Evolutionary conservation across 2,888 invertebrate genomes (phyloP).

Genomic region (Belgica antarctica): DNA sequence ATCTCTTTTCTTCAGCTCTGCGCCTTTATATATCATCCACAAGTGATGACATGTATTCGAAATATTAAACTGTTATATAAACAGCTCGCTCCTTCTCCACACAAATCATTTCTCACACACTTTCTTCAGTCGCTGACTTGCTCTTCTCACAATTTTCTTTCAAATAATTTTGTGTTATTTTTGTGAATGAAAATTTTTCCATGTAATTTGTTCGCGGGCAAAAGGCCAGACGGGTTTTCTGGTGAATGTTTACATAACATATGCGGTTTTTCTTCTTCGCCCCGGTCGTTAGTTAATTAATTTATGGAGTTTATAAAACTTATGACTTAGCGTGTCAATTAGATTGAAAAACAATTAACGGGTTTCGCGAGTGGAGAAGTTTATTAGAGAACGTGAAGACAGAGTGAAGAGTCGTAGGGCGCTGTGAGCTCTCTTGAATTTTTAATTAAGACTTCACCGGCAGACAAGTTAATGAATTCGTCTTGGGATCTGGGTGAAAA

Average conservation of each 20-base stretch:
- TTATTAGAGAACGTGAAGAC: not conserved
- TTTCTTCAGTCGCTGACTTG: slow-evolving; percentile 16
- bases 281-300: slow-evolving; percentile 34
- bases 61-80: slow-evolving; percentile 34
- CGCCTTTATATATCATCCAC: slow-evolving; percentile 20
- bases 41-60: slow-evolving; percentile 1
- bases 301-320: slow-evolving; percentile 16
- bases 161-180: not conserved
- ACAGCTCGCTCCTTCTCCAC: slow-evolving; percentile 27
- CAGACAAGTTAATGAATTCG: slow-evolving; percentile 15
- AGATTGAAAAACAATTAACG: slow-evolving; percentile 14
- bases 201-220: not conserved
- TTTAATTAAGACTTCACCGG: not conserved
- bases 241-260: slow-evolving; percentile 24
- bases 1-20: not conserved
- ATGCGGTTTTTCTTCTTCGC: slow-evolving; percentile 4
- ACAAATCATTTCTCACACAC: slow-evolving; percentile 41
- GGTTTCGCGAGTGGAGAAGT: not conserved
- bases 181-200: slow-evolving; percentile 23
- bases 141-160: slow-evolving; percentile 1
- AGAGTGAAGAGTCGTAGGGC: too few species aligned
- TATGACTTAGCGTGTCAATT: slow-evolving; percentile 31
- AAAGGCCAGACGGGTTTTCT: slow-evolving; percentile 11
- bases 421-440: slow-evolving; percentile 8
- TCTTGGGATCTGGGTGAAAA: not conserved